Evolutionary conservation across 2,113 vertebrate species (phyloP), one percentile per base, ranked within the genome.

Genomic region (Ageneiosus marmoratus): DNA sequence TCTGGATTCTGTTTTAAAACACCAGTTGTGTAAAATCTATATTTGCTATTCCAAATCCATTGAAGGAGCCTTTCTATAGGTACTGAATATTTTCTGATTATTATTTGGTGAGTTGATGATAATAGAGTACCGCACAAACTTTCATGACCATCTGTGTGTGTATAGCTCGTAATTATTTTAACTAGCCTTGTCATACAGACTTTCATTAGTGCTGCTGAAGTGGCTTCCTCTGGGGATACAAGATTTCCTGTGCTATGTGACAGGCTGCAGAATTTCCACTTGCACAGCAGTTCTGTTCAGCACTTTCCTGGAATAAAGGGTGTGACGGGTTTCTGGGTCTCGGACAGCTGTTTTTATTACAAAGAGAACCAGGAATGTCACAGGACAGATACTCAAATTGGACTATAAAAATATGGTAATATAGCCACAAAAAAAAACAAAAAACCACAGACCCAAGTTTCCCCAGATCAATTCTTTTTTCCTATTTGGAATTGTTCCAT

Each of bases 181-280:
- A 75, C 16, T 22, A 75, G 48, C 72, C 27, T 50, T 24, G 44
- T 50, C 18, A n/a, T 67, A 79, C 46, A 58, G 53, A 75, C 79
- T 70, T 50, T 56, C 65, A 83, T 67, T 24, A 41, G 46, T 34
- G 77, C 55, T 65, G 70, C 77, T 86, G 62, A 56, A 78, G 83
- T 83, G 69, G 74, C 83, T 87, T 87, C 87, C 80, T 86, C 77
- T 73, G 62, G 77, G 87, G 70, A 84, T 84, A 83, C 77, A 80
- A 81, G 70, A 79, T 83, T 88, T 88, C 82, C 85, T 88, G 82
- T 86, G 48, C 70, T 70, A 58, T 81, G 79, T 84, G 82, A 79
- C 84, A 77, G 69, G 76, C 83, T 83, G 44, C 78, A 86, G 83
- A 79, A 69, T 87, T 87, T 87, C 86, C 86, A 87, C 86, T 84